phyloP scores from a whole-genome alignment of 2,888 invertebrate genomes.

The Mythimna albipuncta region DNA sequence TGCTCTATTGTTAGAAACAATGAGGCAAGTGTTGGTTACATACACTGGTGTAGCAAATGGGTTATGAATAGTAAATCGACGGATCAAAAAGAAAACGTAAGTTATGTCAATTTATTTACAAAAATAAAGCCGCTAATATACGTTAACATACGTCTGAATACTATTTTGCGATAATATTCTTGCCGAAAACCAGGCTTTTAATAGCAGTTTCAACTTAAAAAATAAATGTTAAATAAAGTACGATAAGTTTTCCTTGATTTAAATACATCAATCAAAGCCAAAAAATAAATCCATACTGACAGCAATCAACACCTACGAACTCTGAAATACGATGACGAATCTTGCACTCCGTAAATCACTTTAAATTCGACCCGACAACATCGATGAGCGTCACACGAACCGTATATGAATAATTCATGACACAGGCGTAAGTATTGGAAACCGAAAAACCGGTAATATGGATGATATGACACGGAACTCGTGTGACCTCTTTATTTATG shows the following conservation, averaged over 20 bases:
- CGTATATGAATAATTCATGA: conserved; percentile 76
- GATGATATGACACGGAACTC: conserved; percentile 51
- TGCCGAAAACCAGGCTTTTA: no score
- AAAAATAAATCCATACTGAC: neutral
- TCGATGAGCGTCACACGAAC: conserved; percentile 74
- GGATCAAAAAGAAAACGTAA: no score
- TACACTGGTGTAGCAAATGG: no score
- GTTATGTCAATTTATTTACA: no score
- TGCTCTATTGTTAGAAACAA: no score
- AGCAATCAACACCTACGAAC: neutral
- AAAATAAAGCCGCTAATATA: no score
- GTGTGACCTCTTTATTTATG: conserved; percentile 46
- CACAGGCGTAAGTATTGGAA: conserved; percentile 60
- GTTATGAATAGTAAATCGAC: no score
- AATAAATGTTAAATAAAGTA: neutral
- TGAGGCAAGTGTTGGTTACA: no score
- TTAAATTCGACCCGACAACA: conserved; percentile 66
- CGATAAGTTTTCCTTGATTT: neutral
- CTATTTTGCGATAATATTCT: no score
- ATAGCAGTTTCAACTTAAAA: neutral
- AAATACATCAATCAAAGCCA: neutral
- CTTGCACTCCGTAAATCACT: conserved; percentile 68
- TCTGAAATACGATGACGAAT: conserved; percentile 41
- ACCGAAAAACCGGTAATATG: conserved; percentile 60
- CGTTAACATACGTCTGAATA: no score